Conservation (phyloP, 2,797 vertebrate genomes). For the Onychomys arenicola region DNA sequence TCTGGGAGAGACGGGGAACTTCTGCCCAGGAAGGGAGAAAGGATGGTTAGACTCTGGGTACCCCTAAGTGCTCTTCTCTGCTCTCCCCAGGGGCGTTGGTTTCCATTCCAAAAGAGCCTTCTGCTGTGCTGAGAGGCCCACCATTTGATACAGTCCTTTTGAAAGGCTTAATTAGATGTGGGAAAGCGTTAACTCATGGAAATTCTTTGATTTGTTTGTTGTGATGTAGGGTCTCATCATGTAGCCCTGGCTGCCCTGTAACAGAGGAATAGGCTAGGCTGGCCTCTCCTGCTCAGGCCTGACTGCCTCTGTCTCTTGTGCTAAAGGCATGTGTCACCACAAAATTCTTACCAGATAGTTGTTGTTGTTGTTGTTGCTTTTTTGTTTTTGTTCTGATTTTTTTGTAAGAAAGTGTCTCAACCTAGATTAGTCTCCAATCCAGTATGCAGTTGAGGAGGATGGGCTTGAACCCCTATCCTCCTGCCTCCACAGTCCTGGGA, state of each 20-base stretch:
- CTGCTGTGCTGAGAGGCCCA: background rate
- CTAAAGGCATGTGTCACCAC: background rate
- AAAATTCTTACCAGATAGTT: background rate
- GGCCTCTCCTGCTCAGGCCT: background rate
- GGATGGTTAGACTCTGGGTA: conserved; percentile 25
- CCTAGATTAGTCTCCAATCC: background rate
- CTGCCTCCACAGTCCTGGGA: background rate
- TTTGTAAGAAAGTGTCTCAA: background rate
- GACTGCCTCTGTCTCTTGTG: background rate
- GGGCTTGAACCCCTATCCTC: background rate
- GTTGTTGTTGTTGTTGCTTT: background rate
- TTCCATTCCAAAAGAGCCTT: background rate
- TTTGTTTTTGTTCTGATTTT: too few species aligned
- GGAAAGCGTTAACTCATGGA: background rate
- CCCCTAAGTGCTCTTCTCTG: background rate
- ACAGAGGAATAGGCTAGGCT: background rate
- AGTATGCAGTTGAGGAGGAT: background rate
- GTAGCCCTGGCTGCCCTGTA: background rate
- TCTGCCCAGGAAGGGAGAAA: conserved; percentile 71
- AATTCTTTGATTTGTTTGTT: background rate
- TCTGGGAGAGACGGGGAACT: conserved; percentile 81
- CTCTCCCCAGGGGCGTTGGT: background rate
- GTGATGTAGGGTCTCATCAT: background rate
- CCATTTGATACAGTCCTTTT: background rate
- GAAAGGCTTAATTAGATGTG: background rate